A percentile compares a stretch with the other conserved stretches of the same genome.
Evolutionary conservation across 2,888 invertebrate genomes (phyloP).

Genomic region (Mystacides longicornis): DNA sequence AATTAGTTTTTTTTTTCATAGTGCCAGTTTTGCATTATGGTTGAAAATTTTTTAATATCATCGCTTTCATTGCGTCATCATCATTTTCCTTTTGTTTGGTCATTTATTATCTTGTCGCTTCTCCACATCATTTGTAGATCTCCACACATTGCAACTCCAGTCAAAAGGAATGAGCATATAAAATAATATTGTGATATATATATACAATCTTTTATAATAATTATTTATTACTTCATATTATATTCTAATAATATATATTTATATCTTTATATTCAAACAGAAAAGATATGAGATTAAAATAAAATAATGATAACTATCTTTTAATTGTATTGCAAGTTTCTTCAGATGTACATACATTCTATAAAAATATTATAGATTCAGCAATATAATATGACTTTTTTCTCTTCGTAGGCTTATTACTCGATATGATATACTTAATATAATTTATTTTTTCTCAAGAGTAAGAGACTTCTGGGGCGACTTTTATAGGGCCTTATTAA

Average conservation of each 20-base stretch:
- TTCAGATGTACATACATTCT: too few relatives aligned
- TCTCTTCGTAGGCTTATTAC: too few relatives aligned
- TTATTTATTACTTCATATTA: too few relatives aligned
- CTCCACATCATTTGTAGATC: constrained; percentile 22
- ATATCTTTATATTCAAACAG: too few relatives aligned
- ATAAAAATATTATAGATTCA: too few relatives aligned
- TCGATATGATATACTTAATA: too few relatives aligned
- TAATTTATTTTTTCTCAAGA: neutral
- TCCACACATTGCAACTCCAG: constrained; percentile 23
- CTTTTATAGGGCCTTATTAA: constrained; percentile 9
- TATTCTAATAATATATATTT: too few relatives aligned
- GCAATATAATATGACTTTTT: too few relatives aligned
- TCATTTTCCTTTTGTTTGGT: constrained; percentile 25
- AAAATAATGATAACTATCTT: too few relatives aligned
- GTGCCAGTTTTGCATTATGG: constrained; percentile 26
- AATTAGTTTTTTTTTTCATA: constrained; percentile 25
- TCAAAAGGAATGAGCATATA: constrained; percentile 24
- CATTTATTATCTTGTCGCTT: constrained; percentile 24
- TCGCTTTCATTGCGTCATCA: constrained; percentile 25
- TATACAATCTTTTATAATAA: neutral
- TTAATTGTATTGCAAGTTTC: too few relatives aligned
- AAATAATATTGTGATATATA: constrained; percentile 29
- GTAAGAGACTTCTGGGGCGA: constrained; percentile 11
- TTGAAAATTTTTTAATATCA: constrained; percentile 20
- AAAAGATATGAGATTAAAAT: too few relatives aligned